Evolutionary conservation across 2,797 vertebrate species (phyloP), one percentile per base, ranked within the genome.

Genomic region (Parauchenoglanis punctatus): DNA sequence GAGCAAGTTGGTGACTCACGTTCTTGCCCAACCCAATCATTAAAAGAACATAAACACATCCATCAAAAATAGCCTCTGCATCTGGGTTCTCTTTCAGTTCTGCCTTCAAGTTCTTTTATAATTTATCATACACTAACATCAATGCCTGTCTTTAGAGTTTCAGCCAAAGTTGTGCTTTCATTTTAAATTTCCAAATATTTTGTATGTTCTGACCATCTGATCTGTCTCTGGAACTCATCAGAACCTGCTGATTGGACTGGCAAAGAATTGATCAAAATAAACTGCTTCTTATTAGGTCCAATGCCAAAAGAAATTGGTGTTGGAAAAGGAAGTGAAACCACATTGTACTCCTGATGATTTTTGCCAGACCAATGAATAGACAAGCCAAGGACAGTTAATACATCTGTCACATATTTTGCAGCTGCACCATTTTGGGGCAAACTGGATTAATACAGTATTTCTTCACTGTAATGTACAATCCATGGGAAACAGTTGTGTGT

Each of bases 1-100:
- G 56, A 85, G 56, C 44, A 77, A 61, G 6, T 20, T 65, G n/a
- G 73, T 77, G 73, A 85, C 40, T 78, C 73, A 67, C 6, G 20
- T 72, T 49, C 46, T 65, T 85, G 15, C 58, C 31, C 52, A 73
- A 84, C 23, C 52, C 54, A 44, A 40, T 5, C 7, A 72, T 84
- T 59, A 59, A 68, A 70, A 25, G 49, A 72, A 72, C 7, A 72
- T 84, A 58, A 84, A 72, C 82, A 40, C 67, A 72, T 84, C 31
- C 49, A 72, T 72, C 28, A 54, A 44, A 84, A 72, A 25, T 23
- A 72, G 6, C 68, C 31, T 72, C 12, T 84, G 35, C 28, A 84
- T 70, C 67, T 82, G 78, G 40, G 61, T 82, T 31, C 68, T 63
- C 35, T 70, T 70, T 59, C 61, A 54, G 7, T 61, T 78, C 12